Evolutionary conservation across 2,797 vertebrate species (phyloP), one percentile per base, ranked within the genome.

Genomic region (Phylloscopus collybita): DNA sequence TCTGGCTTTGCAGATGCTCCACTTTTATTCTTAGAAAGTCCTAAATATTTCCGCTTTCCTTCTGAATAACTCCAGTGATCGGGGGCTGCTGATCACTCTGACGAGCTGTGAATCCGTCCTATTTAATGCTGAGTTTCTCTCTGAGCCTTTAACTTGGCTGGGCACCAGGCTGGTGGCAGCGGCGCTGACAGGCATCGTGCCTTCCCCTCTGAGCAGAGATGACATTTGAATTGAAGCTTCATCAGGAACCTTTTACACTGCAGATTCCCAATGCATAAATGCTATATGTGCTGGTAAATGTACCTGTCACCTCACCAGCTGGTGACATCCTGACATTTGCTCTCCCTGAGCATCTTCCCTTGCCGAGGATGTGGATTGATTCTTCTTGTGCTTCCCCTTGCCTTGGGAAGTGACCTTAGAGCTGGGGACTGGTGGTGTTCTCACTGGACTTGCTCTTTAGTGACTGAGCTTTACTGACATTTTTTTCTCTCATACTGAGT

Each of bases 11-110:
- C 92, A 95, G 93, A 94, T 95, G 93, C 93, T 95, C 82, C 1
- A 10, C 69, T 94, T 95, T 94, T 95, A 88, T 96, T 95, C 96
- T 95, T 95, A 95, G 92, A 93, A 96, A 95, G 80, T 57, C 86
- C 90, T 93, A 90, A 95, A 87, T 80, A 73, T 88, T 95, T 96
- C 96, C 38, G 34, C 67, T 93, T 88, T 93, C 64, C 27, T 81
- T 60, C 75, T 80, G 82, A 90, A 50, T 74, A 78, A 72, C 94
- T 93, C 72, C 73, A 65, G 80, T 0, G 5, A 79, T 75, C 2
- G 51, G 74, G 86, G 74, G 72, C 5, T 95, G 93, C 72, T 76
- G 81, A 88, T 95, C 27, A 4, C 87, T 65, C 81, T 76, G 87
- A 60, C 0, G 19, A 94, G 67, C 82, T 89, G 10, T 23, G 49